Conservation (phyloP, 2,113 vertebrate genomes). For the Python bivittatus region DNA sequence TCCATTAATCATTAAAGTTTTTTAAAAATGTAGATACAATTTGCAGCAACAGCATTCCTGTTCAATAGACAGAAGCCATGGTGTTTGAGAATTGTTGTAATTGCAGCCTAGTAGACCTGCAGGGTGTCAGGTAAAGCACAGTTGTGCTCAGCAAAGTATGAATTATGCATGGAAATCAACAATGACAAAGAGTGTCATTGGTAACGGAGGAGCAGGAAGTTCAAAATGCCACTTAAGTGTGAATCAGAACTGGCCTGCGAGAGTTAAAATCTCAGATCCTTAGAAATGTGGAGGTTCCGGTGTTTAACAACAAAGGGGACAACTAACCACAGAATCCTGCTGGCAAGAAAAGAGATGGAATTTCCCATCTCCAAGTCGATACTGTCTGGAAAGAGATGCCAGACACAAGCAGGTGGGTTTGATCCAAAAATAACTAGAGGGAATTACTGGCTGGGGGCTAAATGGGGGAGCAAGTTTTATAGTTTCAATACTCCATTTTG, state of each 20-base stretch:
- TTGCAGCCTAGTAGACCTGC: background rate
- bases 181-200: background rate
- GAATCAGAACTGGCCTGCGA: background rate
- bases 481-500: background rate
- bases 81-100: background rate
- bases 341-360: slow-evolving; percentile 10
- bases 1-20: background rate
- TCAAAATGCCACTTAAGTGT: background rate
- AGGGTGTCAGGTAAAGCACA: background rate
- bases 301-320: slow-evolving; percentile 2
- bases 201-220: background rate
- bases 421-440: slow-evolving; percentile 32
- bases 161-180: background rate
- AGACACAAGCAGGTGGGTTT: slow-evolving; percentile 28
- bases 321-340: background rate
- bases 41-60: background rate
- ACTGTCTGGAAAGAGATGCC: slow-evolving; percentile 14
- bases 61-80: background rate
- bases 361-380: slow-evolving; percentile 14
- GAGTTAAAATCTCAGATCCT: background rate
- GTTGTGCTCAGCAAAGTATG: background rate
- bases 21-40: background rate
- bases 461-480: background rate
- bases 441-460: background rate
- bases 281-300: background rate